Evolutionary conservation across 2,888 invertebrate species (phyloP).

Genomic region (Orgyia antiqua): DNA sequence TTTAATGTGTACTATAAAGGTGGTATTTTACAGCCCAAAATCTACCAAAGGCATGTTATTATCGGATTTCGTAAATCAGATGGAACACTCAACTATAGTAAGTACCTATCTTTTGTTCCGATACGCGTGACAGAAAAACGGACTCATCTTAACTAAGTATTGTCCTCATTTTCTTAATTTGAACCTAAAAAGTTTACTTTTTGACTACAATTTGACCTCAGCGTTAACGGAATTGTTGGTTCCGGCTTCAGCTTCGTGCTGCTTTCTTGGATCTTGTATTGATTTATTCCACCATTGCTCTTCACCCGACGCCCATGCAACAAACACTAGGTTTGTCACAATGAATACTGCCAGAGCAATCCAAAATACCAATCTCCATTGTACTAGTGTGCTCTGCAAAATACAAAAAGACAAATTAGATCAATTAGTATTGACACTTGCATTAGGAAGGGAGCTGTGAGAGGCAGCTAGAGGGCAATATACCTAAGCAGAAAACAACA

Average conservation of each 20-base stretch:
- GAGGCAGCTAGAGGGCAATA: too few relatives aligned
- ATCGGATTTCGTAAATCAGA: too few relatives aligned
- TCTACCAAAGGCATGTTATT: too few relatives aligned
- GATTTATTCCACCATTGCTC: conserved; percentile 87
- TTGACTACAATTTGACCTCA: conserved; percentile 52
- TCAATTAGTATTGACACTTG: too few relatives aligned
- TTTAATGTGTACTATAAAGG: too few relatives aligned
- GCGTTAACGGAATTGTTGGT: conserved; percentile 47
- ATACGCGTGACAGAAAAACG: conserved; percentile 14
- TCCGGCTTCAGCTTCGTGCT: conserved; percentile 43
- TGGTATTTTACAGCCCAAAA: too few relatives aligned
- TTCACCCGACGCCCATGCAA: conserved; percentile 86
- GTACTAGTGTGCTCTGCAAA: conserved; percentile 77
- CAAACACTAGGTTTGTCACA: conserved; percentile 84
- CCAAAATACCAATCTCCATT: conserved; percentile 91
- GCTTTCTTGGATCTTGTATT: conserved; percentile 47
- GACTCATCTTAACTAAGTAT: conserved; percentile 13
- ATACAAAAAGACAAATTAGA: not conserved
- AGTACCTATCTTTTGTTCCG: too few relatives aligned
- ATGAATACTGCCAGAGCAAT: conserved; percentile 85
- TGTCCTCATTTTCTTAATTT: conserved; percentile 19
- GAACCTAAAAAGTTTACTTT: conserved; percentile 10
- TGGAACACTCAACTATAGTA: too few relatives aligned
- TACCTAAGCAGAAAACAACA: too few relatives aligned
- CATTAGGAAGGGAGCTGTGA: too few relatives aligned